Evolutionary conservation across 2,888 invertebrate species (phyloP), one percentile per base, ranked within the genome.

Genomic region (Lycophotia porphyrea): DNA sequence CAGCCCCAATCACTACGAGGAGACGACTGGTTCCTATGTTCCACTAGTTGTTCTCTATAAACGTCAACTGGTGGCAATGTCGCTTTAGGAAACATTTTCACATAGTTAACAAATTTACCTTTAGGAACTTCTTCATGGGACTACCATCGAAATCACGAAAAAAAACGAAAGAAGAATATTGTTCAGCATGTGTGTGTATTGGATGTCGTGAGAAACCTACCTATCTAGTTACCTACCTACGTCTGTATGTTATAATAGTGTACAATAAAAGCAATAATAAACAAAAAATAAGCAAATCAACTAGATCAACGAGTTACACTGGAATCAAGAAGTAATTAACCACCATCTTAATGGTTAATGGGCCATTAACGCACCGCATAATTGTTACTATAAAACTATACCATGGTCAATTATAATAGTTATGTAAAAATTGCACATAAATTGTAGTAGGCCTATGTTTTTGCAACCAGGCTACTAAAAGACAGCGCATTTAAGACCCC

Each of bases 311-410:
- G 24, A 36, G 24, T 27, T 44, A 44, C 27, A 31, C 36, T 52
- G 36, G 36, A 64, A 64, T 55, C 75, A 42, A 52, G 44, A 65
- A 44, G 7, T 64, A 66, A 66, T 60, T 66, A 67, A 27, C 42
- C 7, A 77, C 5, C 47, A 49, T 67, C 27, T 9, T 2, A 65
- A 34, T 64, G 8, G 9, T 27, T 76, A 76, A 61, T 67, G 49
- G 13, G 18, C 42, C 34, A 61, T 67, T 39, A 67, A 68, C 31
- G 13, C 42, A 60, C 24, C 11, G 27, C 27, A 24, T 76, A 66
- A 74, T 60, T 58, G 27, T 42, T n/a, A 60, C 24, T 42, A 15
- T 60, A 60, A 18, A 76, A 34, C 9, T 27, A 27, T 34, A 49
- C 4, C 15, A 58, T 8, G 60, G 47, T 67, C 78, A 61, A n/a